These are phyloP conservation scores for Elachura formosa DNA, from an alignment of 2,113 vertebrate genomes.

Conservation along the genomic window DNA sequence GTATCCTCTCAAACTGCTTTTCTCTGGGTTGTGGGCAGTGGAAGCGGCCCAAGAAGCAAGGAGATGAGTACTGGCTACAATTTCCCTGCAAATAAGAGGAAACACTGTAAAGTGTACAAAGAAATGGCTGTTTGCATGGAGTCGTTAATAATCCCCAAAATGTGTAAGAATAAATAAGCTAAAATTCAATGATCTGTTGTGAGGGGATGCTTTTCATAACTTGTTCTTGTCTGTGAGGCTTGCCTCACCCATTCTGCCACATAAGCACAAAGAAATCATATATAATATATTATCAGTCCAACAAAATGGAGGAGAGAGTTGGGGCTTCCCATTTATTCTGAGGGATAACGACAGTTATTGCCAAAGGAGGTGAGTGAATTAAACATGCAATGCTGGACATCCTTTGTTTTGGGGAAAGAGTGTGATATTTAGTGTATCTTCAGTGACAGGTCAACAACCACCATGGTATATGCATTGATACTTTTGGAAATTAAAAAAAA, in stretches of 20 bases:
- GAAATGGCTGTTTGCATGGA: background rate
- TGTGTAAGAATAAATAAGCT: background rate
- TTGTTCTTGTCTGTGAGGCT: background rate
- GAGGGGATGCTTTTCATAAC: background rate
- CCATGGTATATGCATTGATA: background rate
- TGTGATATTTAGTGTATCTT: background rate
- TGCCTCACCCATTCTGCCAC: background rate
- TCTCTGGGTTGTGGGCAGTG: background rate
- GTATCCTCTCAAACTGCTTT: background rate
- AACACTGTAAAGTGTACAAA: background rate
- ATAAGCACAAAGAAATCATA: background rate
- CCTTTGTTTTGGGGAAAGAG: background rate
- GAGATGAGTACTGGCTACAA: background rate
- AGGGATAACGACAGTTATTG: background rate
- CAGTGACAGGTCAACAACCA: background rate
- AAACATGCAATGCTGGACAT: background rate
- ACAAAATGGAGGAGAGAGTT: background rate
- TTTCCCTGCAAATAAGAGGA: background rate
- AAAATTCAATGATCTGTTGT: background rate
- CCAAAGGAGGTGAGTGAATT: background rate
- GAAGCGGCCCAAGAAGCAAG: background rate
- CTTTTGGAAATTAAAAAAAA: background rate
- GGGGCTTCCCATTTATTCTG: background rate
- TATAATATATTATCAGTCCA: background rate
- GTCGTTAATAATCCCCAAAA: background rate